Evolutionary conservation across 2,888 invertebrate species (phyloP).

Genomic region (Dynastes hyllus): DNA sequence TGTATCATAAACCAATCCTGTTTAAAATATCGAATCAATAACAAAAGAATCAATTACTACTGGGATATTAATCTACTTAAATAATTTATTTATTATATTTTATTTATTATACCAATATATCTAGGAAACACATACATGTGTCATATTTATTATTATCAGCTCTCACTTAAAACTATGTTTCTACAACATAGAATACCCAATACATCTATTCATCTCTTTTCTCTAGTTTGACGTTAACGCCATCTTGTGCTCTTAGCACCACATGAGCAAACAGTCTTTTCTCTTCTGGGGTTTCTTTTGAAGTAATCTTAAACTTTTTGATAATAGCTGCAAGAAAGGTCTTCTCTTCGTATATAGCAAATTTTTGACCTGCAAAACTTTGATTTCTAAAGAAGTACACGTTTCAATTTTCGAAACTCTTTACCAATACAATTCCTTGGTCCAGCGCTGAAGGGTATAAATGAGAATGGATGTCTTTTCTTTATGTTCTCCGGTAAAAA

Average conservation of each 20-base stretch:
- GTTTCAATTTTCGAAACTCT: neutral
- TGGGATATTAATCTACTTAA: too few relatives aligned
- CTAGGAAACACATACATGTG: too few relatives aligned
- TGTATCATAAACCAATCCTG: too few relatives aligned
- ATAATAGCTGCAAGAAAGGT: constrained; percentile 49
- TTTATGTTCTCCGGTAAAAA: constrained; percentile 47
- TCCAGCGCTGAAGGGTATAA: constrained; percentile 50
- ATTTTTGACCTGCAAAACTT: constrained; percentile 48
- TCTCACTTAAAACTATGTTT: too few relatives aligned
- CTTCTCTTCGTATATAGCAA: constrained; percentile 53
- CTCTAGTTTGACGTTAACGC: constrained; percentile 39
- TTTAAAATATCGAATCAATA: too few relatives aligned
- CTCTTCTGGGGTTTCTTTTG: constrained; percentile 35
- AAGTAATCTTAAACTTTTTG: constrained; percentile 43
- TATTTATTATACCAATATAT: too few relatives aligned
- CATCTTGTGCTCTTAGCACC: constrained; percentile 39
- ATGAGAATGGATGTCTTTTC: constrained; percentile 49
- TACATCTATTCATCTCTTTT: neutral
- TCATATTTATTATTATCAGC: too few relatives aligned
- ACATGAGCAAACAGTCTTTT: constrained; percentile 41
- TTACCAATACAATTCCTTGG: constrained; percentile 50
- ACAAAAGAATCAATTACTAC: too few relatives aligned
- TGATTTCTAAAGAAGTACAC: neutral
- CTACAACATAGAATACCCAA: too few relatives aligned
- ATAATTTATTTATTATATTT: too few relatives aligned